Evolutionary conservation across 2,113 vertebrate genomes (phyloP).

Genomic region (Phalacrocorax aristotelis): DNA sequence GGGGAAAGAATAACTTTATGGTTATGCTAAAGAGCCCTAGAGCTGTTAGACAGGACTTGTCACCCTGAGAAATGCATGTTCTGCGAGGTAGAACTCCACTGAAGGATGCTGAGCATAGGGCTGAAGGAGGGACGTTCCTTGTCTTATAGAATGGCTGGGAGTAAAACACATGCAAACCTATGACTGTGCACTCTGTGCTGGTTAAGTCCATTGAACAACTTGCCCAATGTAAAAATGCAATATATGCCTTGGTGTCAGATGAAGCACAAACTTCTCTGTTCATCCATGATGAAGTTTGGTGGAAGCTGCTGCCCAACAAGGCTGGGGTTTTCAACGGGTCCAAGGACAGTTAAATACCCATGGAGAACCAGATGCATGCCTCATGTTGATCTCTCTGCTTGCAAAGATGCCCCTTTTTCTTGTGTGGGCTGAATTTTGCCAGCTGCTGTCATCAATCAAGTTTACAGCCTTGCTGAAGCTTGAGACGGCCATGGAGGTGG

Average conservation of each 20-base stretch:
- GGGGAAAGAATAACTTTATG: background rate
- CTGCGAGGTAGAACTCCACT: background rate
- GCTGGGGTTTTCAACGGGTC: background rate
- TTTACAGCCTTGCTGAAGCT: constrained; percentile 12
- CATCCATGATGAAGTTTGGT: background rate
- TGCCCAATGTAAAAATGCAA: background rate
- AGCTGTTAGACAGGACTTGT: background rate
- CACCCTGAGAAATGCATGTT: background rate
- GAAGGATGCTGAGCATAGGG: background rate
- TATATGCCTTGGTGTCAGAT: background rate
- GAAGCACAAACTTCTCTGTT: background rate
- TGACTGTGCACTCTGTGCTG: background rate
- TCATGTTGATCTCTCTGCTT: background rate
- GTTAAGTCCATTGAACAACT: background rate
- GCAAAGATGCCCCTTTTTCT: background rate
- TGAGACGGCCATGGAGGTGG: background rate
- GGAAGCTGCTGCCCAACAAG: background rate
- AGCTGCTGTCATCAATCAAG: constrained; percentile 52
- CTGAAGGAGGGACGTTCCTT: background rate
- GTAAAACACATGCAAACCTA: background rate
- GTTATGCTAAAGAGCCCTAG: background rate
- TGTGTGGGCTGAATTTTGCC: constrained; percentile 37
- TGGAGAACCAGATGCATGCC: background rate
- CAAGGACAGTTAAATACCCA: background rate
- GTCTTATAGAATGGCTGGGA: background rate